phyloP scores from a whole-genome alignment of 2,113 vertebrate genomes.

The Sigmodon hispidus region DNA sequence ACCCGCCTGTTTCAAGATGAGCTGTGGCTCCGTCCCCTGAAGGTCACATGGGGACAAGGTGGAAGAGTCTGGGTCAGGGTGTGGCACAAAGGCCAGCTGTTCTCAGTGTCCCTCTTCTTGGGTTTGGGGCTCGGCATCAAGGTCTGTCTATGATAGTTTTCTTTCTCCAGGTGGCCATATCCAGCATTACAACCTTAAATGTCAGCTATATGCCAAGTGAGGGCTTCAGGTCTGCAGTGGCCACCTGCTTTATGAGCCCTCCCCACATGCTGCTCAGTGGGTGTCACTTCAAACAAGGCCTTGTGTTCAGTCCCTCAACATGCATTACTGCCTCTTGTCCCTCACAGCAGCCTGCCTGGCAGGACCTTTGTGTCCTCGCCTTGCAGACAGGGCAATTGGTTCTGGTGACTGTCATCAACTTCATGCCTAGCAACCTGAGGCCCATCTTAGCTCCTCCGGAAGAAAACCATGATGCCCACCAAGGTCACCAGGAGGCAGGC shows the following conservation, averaged over 20 bases:
- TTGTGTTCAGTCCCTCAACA: neutral
- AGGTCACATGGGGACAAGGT: neutral
- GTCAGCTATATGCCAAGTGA: neutral
- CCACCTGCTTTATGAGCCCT: neutral
- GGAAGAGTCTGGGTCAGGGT: neutral
- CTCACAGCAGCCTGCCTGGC: neutral
- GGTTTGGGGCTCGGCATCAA: neutral
- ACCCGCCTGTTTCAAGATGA: slow-evolving; percentile 96
- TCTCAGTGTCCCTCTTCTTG: neutral
- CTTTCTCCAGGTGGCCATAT: neutral
- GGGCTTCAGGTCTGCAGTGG: neutral
- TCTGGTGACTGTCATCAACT: neutral
- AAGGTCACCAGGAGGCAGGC: too few species aligned
- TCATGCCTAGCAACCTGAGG: neutral
- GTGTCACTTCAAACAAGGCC: neutral
- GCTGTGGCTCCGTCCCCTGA: slow-evolving; percentile 94
- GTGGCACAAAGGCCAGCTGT: rapidly evolving
- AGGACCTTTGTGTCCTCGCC: neutral
- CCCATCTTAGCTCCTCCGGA: neutral
- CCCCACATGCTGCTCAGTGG: neutral
- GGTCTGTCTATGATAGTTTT: neutral
- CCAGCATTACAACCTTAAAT: neutral
- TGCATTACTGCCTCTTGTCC: neutral
- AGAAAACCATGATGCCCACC: neutral
- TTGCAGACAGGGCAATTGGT: neutral